These are phyloP conservation scores for Myopa tessellatipennis DNA, from an alignment of 2,888 invertebrate genomes.

Conservation along the genomic window DNA sequence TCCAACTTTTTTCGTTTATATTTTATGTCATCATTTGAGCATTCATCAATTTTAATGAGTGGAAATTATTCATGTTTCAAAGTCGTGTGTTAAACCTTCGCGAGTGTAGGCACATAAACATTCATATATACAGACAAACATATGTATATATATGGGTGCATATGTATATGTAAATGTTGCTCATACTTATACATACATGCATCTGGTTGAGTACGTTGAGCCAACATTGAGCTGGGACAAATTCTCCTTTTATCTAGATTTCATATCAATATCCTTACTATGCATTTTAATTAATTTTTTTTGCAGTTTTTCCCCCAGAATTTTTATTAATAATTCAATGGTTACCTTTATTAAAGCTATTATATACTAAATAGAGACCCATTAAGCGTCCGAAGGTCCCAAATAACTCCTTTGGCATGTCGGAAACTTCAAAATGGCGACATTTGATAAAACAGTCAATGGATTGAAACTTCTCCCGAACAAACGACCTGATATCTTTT, in stretches of 20 bases:
- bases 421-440: no score
- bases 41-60: constrained; percentile 21
- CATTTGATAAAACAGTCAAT: no score
- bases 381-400: no score
- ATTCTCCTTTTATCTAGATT: not conserved
- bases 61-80: not conserved
- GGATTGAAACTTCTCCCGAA: no score
- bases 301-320: not conserved
- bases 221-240: not conserved
- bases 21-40: not conserved
- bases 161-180: not conserved
- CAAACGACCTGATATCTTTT: no score
- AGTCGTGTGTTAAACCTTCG: not conserved
- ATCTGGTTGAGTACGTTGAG: not conserved
- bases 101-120: not conserved
- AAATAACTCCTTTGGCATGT: no score
- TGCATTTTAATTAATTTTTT: constrained; percentile 2
- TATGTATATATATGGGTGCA: not conserved
- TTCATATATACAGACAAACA: not conserved
- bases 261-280: not conserved
- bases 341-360: no score
- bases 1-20: not conserved
- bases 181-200: not conserved
- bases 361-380: no score
- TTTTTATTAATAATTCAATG: no score